Base-by-base conservation (phyloP, 2,113 vertebrate species). In the Australoheros scitulus region DNA sequence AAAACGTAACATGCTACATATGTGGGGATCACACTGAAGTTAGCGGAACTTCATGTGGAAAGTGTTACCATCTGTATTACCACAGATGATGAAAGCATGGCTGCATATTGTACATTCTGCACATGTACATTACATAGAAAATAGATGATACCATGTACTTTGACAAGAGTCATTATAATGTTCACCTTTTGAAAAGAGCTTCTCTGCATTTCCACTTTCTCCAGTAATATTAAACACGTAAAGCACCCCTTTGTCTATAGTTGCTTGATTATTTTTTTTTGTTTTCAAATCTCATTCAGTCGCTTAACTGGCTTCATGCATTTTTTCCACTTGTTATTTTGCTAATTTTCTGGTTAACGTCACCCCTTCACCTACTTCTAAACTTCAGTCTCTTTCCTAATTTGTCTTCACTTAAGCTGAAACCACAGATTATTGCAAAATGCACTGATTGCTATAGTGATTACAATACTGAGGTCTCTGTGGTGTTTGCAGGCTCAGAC, bases 401-500 rank as follows among this genome's bases (percentile, higher is more conserved):
- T 24, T 26, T 2, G 2, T 63, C 26, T 56, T 82, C 24, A 41
- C 26, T 34, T 63, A 70, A 22, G 14, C 43, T 75, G 63, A 83
- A 80, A 59, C 24, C 20, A 77, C 47, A 26, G 22, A 13, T 57
- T 47, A 55, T 50, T 56, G 11, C 29, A 7, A 47, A 22, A 57
- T 43, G 7, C 18, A 41, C 18, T 9, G 18, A 6, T 10, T 55
- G 20, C 24, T 29, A 18, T 14, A 52, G 38, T 58, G 43, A 79
- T 74, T 50, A 17, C 29, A 56, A 79, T 34, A 36, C 57, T 85
- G 11, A 82, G 17, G 59, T 84, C 1, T 52, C 14, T 64, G 50
- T 55, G 26, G 14, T 88, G 24, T 82, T 83, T 47, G 52, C 77
- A 92, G 87, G 74, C 92, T 81, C 93, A 79, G 57, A 95, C 95